Percentiles rank a stretch among this genome's conserved stretches.
These are phyloP conservation scores for Picathartes gymnocephalus DNA, from an alignment of 2,113 vertebrate species.

Conservation along the genomic window DNA sequence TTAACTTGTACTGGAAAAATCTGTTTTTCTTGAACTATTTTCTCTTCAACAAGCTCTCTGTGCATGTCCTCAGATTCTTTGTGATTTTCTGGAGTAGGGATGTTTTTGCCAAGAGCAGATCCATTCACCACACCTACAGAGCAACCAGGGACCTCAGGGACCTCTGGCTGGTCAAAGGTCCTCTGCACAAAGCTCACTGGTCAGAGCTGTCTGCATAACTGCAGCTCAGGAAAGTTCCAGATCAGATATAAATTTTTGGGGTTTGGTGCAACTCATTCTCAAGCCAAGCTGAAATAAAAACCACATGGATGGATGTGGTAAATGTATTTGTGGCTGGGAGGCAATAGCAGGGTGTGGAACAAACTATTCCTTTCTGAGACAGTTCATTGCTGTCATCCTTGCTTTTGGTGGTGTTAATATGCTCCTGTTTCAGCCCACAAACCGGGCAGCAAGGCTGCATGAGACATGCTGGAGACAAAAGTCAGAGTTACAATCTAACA, in stretches of 20 bases:
- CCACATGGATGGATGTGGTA: neutral
- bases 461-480: neutral
- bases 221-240: neutral
- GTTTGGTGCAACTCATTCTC: neutral
- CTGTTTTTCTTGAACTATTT: neutral
- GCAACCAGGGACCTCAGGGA: neutral
- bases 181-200: neutral
- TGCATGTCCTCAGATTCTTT: neutral
- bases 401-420: neutral
- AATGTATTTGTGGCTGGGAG: neutral
- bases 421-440: neutral
- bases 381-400: neutral
- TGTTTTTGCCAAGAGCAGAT: neutral
- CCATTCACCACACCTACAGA: neutral
- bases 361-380: neutral
- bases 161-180: neutral
- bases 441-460: neutral
- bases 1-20: neutral
- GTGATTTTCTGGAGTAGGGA: neutral
- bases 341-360: neutral
- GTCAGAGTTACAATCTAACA: neutral
- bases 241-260: neutral
- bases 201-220: neutral
- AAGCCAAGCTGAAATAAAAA: neutral
- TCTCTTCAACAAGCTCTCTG: neutral